phyloP scores from a whole-genome alignment of 2,888 invertebrate species.

The Cartodere bifasciata region DNA sequence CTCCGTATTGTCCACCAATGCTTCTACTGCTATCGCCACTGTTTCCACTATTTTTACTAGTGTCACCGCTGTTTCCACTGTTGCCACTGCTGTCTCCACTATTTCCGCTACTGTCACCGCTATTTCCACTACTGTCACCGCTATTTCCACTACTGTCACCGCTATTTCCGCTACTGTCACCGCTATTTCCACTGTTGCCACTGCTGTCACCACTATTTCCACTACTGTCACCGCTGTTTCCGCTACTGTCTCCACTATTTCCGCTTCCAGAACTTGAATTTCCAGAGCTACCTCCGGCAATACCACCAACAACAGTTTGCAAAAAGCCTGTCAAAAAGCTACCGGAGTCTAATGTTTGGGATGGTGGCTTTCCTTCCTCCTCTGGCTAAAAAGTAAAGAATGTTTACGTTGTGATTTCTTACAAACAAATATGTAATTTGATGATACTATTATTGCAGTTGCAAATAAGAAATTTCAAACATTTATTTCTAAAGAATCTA shows the following conservation, averaged over 20 bases:
- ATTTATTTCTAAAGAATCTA: too few relatives aligned
- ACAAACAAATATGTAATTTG: too few relatives aligned
- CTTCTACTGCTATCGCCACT: neutral
- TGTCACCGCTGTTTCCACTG: conserved; percentile 7
- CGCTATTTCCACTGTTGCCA: neutral
- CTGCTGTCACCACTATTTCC: conserved; percentile 7
- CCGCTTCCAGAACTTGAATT: neutral
- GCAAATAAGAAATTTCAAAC: too few relatives aligned
- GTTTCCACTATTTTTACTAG: conserved; percentile 10
- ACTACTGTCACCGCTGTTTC: conserved; percentile 9
- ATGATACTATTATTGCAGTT: too few relatives aligned
- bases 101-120: too few relatives aligned
- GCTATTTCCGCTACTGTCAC: too few relatives aligned
- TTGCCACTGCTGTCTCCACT: neutral
- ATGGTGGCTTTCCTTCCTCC: conserved; percentile 11
- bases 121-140: too few relatives aligned
- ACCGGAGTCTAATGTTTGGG: conserved; percentile 23
- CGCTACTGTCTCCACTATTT: too few relatives aligned
- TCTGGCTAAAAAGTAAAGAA: neutral
- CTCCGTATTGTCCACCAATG: neutral
- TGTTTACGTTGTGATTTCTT: too few relatives aligned
- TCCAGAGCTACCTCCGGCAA: neutral
- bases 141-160: conserved; percentile 1
- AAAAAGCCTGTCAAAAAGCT: conserved; percentile 26
- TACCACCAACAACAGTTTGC: conserved; percentile 15